A percentile compares a stretch with the other conserved stretches of the same genome.
Conservation (phyloP, 2,113 vertebrate genomes). For the Camelus dromedarius region DNA sequence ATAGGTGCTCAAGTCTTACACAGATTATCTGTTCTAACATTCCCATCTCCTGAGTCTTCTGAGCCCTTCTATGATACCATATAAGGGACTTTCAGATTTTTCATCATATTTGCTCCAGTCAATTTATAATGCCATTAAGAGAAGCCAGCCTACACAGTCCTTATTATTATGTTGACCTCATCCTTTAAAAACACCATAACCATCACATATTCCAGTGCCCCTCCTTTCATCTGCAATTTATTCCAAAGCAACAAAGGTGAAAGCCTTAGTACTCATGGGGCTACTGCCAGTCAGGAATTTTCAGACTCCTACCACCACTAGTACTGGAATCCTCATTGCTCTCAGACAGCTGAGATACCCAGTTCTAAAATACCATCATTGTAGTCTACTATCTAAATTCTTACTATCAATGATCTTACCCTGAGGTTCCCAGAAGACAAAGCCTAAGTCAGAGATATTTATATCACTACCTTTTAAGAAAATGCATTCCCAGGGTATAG, state of each 20-base stretch:
- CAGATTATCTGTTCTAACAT: neutral
- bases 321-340: neutral
- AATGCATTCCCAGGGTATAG: neutral
- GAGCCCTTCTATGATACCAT: neutral
- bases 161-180: neutral
- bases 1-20: neutral
- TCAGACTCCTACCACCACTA: neutral
- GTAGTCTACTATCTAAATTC: neutral
- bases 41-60: neutral
- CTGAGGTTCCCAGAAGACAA: conserved; percentile 12
- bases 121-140: neutral
- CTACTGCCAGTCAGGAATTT: neutral
- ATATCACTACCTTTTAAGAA: neutral
- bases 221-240: neutral
- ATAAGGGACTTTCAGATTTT: neutral
- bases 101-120: neutral
- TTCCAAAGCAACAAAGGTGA: neutral
- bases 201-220: neutral
- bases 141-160: neutral
- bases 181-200: neutral
- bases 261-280: neutral
- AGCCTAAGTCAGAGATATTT: neutral
- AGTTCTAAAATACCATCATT: neutral
- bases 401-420: neutral
- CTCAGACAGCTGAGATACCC: neutral